phyloP scores from a whole-genome alignment of 2,113 vertebrate species.

The Cololabis saira region DNA sequence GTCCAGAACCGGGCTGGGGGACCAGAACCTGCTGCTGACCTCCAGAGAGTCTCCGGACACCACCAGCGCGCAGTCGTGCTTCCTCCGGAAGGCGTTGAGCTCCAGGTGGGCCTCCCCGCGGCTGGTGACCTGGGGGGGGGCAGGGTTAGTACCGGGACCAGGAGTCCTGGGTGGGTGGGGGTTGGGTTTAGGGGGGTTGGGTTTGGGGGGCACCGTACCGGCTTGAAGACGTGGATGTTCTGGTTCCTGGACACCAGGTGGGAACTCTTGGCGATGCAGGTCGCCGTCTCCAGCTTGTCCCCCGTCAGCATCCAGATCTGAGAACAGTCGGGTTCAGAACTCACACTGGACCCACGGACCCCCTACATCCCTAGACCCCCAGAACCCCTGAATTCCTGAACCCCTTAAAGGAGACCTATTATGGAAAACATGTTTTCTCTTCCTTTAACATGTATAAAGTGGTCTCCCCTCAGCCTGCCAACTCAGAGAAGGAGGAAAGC shows the following conservation, averaged over 20 bases:
- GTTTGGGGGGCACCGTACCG: too few relatives aligned
- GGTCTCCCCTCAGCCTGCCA: too few relatives aligned
- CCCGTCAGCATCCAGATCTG: constrained; percentile 97
- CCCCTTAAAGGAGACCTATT: too few relatives aligned
- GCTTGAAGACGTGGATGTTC: constrained; percentile 93
- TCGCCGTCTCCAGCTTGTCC: constrained; percentile 97
- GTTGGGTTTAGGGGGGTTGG: too few relatives aligned
- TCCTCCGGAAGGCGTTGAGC: constrained; percentile 96
- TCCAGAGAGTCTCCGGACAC: constrained; percentile 97
- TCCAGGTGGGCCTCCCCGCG: constrained; percentile 96
- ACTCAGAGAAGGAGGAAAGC: too few relatives aligned
- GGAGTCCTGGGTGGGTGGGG: too few relatives aligned
- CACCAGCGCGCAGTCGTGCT: constrained; percentile 97
- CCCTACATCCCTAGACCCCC: not conserved
- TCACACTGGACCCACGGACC: too few relatives aligned
- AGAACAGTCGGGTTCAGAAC: not conserved
- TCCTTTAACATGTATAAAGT: too few relatives aligned
- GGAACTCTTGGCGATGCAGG: constrained; percentile 97
- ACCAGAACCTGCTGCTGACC: constrained; percentile 81
- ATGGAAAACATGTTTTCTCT: too few relatives aligned
- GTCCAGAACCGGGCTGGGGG: too few relatives aligned
- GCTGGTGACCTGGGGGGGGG: constrained; percentile 85
- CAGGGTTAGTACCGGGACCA: too few relatives aligned
- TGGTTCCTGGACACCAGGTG: constrained; percentile 93
- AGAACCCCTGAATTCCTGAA: not conserved